Conservation (phyloP, 1,140 invertebrate species). For the Drosophila albomicans region DNA sequence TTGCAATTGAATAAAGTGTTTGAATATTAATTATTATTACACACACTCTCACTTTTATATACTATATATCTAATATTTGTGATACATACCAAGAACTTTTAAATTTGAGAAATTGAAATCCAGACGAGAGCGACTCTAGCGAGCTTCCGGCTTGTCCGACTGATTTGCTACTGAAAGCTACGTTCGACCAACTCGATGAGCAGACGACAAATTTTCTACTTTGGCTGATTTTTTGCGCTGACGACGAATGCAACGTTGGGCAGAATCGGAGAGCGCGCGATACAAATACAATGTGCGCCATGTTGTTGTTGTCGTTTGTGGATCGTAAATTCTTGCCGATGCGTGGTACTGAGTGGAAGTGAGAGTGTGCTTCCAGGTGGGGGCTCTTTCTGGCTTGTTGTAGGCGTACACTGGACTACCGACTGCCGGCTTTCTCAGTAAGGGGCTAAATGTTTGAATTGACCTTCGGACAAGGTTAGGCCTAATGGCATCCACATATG, state of each 20-base stretch:
- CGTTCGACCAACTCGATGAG: constrained; percentile 26
- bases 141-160: constrained; percentile 64
- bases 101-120: constrained; percentile 64
- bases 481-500: constrained; percentile 39
- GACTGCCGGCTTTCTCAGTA: constrained; percentile 3
- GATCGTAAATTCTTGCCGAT: constrained; percentile 30
- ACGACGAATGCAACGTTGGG: constrained; percentile 23
- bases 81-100: constrained; percentile 68
- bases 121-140: constrained; percentile 49
- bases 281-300: constrained; percentile 41
- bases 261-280: constrained; percentile 33
- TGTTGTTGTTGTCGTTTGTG: constrained; percentile 47
- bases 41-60: constrained; percentile 39
- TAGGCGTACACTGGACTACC: constrained; percentile 10
- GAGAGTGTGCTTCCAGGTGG: constrained; percentile 29
- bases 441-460: constrained; percentile 34
- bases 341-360: not conserved
- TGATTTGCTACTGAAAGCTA: constrained; percentile 69
- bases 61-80: constrained; percentile 8
- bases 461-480: constrained; percentile 79
- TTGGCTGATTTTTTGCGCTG: constrained; percentile 23
- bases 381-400: constrained; percentile 1
- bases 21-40: constrained; percentile 18
- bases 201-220: constrained; percentile 20
- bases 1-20: constrained; percentile 26